Percentiles rank a stretch among this genome's conserved stretches.
These are phyloP conservation scores for Agrochola lychnidis DNA, from an alignment of 2,888 invertebrate genomes.

Conservation along the genomic window DNA sequence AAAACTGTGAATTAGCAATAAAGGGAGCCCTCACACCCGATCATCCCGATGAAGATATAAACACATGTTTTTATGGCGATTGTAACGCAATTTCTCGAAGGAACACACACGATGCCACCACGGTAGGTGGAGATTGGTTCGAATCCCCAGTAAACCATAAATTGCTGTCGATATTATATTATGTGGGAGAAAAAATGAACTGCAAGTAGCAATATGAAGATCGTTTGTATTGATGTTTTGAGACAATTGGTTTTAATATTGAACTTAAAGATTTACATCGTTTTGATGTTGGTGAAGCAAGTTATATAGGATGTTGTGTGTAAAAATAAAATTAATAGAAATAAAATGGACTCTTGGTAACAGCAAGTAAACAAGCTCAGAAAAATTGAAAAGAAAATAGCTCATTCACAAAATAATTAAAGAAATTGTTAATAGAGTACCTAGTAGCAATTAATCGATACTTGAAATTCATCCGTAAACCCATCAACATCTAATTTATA, in stretches of 20 bases:
- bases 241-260: constrained; percentile 17
- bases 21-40: constrained; percentile 61
- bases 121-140: constrained; percentile 60
- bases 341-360: too few species aligned
- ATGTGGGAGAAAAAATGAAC: constrained; percentile 54
- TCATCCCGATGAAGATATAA: constrained; percentile 71
- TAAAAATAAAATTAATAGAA: not conserved
- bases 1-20: constrained; percentile 66
- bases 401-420: not conserved
- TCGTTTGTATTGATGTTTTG: constrained; percentile 34
- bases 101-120: constrained; percentile 69
- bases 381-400: not conserved
- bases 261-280: not conserved
- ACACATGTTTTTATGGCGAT: constrained; percentile 71
- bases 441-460: not conserved
- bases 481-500: not conserved
- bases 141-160: constrained; percentile 61
- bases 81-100: constrained; percentile 68
- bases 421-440: not conserved
- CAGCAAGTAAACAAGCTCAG: not conserved
- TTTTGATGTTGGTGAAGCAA: not conserved
- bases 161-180: constrained; percentile 64
- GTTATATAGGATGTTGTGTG: not conserved
- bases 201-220: constrained; percentile 41
- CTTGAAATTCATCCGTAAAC: not conserved